A percentile compares a stretch with the other conserved stretches of the same genome.
Conservation (phyloP, 2,113 vertebrate genomes). For the Takifugu flavidus region DNA sequence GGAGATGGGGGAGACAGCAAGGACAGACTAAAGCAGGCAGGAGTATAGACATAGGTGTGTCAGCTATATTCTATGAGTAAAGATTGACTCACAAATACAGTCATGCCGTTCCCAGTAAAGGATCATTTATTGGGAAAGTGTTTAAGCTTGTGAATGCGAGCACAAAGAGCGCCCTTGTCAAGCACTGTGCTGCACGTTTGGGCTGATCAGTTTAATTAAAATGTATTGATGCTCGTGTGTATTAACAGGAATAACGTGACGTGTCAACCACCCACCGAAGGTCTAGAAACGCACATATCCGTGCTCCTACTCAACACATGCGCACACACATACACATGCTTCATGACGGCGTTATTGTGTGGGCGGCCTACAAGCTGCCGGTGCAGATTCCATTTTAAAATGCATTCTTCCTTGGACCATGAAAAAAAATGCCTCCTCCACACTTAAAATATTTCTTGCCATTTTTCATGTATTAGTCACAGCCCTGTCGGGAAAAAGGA, state of each 20-base stretch:
- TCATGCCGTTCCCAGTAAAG: slow-evolving; percentile 7
- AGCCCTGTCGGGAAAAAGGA: slow-evolving; percentile 27
- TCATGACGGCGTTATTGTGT: slow-evolving; percentile 41
- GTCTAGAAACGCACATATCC: slow-evolving; percentile 19
- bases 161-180: neutral
- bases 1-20: slow-evolving; percentile 11
- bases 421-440: slow-evolving; percentile 45
- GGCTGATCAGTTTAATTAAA: slow-evolving; percentile 29
- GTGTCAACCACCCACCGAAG: slow-evolving; percentile 58
- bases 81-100: slow-evolving; percentile 10
- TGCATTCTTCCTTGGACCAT: slow-evolving; percentile 50
- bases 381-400: slow-evolving; percentile 55
- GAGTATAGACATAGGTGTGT: slow-evolving; percentile 8
- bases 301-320: slow-evolving; percentile 42
- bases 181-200: neutral
- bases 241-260: slow-evolving; percentile 47
- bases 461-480: slow-evolving; percentile 52
- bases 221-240: slow-evolving; percentile 38
- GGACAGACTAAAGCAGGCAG: slow-evolving; percentile 11
- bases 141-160: slow-evolving; percentile 17
- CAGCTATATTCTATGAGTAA: slow-evolving; percentile 7
- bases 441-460: slow-evolving; percentile 49
- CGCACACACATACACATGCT: slow-evolving; percentile 27
- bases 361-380: slow-evolving; percentile 45
- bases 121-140: slow-evolving; percentile 3